Evolutionary conservation across 2,888 invertebrate genomes (phyloP).

Genomic region (Agapostemon virescens): DNA sequence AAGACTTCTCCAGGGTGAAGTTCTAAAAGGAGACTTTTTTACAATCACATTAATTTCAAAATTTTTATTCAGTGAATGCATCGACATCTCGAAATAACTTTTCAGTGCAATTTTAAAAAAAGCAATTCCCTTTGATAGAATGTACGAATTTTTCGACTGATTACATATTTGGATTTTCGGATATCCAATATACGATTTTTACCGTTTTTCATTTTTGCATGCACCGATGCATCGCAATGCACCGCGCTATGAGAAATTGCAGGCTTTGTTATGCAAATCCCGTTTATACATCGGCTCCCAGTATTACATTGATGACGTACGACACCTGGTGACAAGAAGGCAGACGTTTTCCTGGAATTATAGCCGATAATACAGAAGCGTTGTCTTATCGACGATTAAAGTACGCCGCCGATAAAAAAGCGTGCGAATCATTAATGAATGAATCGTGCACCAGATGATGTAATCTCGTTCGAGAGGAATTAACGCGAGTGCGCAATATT

Average conservation of each 20-base stretch:
- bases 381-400: constrained; percentile 52
- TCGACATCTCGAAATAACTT: background rate
- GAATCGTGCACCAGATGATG: background rate
- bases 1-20: too few relatives aligned
- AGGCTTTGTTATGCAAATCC: background rate
- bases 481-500: constrained; percentile 28
- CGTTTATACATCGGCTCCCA: background rate
- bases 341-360: constrained; percentile 39
- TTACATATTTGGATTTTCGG: background rate
- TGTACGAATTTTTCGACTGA: background rate
- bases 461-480: constrained; percentile 11
- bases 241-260: background rate
- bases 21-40: too few relatives aligned
- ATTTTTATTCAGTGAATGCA: background rate
- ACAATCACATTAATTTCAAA: too few relatives aligned
- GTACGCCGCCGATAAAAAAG: background rate
- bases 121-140: background rate
- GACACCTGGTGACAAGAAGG: constrained; percentile 54
- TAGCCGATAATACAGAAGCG: constrained; percentile 57
- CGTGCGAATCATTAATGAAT: background rate
- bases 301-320: constrained; percentile 49
- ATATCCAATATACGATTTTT: background rate
- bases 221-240: background rate
- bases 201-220: background rate
- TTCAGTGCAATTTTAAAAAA: background rate